phyloP scores from a whole-genome alignment of 2,888 invertebrate genomes.

The Carabus problematicus region DNA sequence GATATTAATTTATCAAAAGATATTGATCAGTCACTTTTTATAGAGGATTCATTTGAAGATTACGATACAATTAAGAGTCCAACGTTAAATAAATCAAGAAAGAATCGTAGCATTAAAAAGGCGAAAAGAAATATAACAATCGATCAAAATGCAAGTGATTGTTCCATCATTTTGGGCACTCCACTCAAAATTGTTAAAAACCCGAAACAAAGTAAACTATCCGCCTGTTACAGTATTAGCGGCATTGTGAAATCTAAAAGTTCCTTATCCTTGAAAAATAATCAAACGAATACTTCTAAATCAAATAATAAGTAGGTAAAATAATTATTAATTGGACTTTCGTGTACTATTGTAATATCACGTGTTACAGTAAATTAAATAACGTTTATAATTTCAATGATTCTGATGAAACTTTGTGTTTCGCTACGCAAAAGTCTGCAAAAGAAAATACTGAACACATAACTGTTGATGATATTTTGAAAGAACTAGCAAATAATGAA shows the following conservation, averaged over 20 bases:
- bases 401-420: constrained; percentile 25
- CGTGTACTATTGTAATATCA: too few relatives aligned
- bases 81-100: constrained; percentile 22
- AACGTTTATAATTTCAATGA: not conserved
- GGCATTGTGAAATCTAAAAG: not conserved
- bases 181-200: constrained; percentile 27
- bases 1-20: constrained; percentile 28
- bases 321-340: too few relatives aligned
- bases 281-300: too few relatives aligned
- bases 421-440: not conserved
- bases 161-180: constrained; percentile 7
- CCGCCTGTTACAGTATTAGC: not conserved
- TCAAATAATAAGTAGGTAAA: too few relatives aligned
- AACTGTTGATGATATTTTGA: constrained; percentile 6
- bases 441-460: not conserved
- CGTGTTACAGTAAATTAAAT: too few relatives aligned
- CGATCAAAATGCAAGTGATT: constrained; percentile 18
- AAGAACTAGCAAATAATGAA: constrained; percentile 11
- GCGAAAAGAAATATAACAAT: not conserved
- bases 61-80: constrained; percentile 32
- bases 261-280: constrained; percentile 4
- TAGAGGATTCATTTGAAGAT: constrained; percentile 30
- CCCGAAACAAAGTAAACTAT: constrained; percentile 25
- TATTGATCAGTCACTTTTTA: constrained; percentile 26
- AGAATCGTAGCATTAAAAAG: not conserved